These are phyloP conservation scores for Tyria jacobaeae DNA, from an alignment of 2,888 invertebrate species.

Conservation along the genomic window DNA sequence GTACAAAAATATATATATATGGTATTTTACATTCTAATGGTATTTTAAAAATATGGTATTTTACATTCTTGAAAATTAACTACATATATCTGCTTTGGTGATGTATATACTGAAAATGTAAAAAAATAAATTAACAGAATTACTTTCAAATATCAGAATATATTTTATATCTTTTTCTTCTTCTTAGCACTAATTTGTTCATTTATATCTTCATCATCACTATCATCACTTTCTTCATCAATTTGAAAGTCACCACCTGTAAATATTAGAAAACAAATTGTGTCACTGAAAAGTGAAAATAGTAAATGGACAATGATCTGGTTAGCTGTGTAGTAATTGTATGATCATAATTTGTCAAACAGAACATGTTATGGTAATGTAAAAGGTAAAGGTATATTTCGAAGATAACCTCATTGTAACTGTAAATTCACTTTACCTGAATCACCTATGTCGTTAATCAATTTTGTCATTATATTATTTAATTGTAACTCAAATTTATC, in stretches of 20 bases:
- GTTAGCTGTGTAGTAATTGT: too few species aligned
- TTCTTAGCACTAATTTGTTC: conserved; percentile 60
- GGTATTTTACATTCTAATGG: too few species aligned
- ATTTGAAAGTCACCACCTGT: conserved; percentile 39
- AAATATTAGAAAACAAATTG: conserved; percentile 13
- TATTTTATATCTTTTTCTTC: conserved; percentile 55
- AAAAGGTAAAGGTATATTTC: too few species aligned
- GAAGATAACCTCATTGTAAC: background rate
- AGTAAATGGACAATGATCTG: too few species aligned
- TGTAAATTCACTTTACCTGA: conserved; percentile 44
- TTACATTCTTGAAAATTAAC: too few species aligned
- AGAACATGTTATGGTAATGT: too few species aligned
- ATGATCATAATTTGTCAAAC: too few species aligned
- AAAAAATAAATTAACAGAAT: background rate
- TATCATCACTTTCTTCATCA: conserved; percentile 52
- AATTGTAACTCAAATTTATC: conserved; percentile 68
- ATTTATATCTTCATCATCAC: conserved; percentile 57
- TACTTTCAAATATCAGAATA: background rate
- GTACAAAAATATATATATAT: too few species aligned
- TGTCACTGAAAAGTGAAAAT: too few species aligned
- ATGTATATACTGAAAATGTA: too few species aligned
- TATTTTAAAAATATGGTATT: too few species aligned
- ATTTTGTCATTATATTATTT: conserved; percentile 66
- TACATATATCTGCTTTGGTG: too few species aligned
- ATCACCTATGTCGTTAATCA: conserved; percentile 63